Evolutionary conservation across 2,888 invertebrate species (phyloP).

Genomic region (Sinohyriopsis cumingii): DNA sequence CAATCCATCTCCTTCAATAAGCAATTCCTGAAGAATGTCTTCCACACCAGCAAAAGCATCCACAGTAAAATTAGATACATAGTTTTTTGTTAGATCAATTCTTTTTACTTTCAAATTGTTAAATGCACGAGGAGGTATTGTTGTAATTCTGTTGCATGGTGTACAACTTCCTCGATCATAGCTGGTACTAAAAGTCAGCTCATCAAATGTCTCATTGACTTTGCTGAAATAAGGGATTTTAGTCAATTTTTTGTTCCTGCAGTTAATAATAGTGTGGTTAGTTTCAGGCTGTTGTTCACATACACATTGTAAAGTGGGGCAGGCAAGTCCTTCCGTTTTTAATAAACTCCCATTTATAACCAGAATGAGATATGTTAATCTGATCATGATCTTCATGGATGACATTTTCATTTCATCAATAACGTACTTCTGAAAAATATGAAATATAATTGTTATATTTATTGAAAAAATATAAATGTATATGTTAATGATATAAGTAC

Average conservation of each 20-base stretch:
- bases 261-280: slow-evolving; percentile 40
- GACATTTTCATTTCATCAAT: too few relatives aligned
- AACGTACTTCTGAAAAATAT: too few relatives aligned
- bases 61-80: slow-evolving; percentile 85
- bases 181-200: slow-evolving; percentile 46
- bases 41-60: slow-evolving; percentile 88
- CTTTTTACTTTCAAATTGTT: slow-evolving; percentile 87
- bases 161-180: slow-evolving; percentile 7
- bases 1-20: slow-evolving; percentile 74
- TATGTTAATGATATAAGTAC: too few relatives aligned
- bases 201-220: slow-evolving; percentile 32
- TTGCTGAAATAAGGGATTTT: slow-evolving; percentile 29
- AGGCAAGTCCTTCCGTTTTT: too few relatives aligned
- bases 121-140: slow-evolving; percentile 77
- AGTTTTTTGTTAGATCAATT: slow-evolving; percentile 87
- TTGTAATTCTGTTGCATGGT: slow-evolving; percentile 38
- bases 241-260: slow-evolving; percentile 31
- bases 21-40: slow-evolving; percentile 85
- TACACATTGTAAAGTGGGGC: slow-evolving; percentile 7
- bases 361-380: too few relatives aligned
- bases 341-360: too few relatives aligned
- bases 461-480: too few relatives aligned
- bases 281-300: slow-evolving; percentile 14
- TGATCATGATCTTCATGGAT: too few relatives aligned
- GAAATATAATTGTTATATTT: too few relatives aligned